These are phyloP conservation scores for Leptinotarsa tumamoca DNA, from an alignment of 2,888 invertebrate genomes.

Conservation along the genomic window DNA sequence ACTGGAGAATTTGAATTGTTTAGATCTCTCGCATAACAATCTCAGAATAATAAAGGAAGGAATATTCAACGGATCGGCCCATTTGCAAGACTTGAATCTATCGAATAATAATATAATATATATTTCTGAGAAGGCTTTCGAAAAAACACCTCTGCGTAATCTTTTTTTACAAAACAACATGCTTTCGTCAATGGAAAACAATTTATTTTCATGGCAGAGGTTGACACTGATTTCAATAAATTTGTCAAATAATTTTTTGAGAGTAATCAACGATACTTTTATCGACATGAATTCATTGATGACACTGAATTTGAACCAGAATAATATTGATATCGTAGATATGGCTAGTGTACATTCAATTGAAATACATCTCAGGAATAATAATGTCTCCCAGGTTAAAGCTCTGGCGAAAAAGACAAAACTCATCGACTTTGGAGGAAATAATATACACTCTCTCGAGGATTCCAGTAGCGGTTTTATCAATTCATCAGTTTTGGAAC, in stretches of 20 bases:
- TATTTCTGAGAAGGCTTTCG: conserved; percentile 4
- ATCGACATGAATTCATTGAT: background rate
- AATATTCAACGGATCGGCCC: conserved; percentile 3
- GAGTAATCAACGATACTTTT: conserved; percentile 5
- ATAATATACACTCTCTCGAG: background rate
- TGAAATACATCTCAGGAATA: conserved; percentile 1
- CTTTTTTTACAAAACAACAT: conserved; percentile 10
- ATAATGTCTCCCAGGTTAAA: background rate
- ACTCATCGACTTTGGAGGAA: background rate
- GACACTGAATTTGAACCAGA: conserved; percentile 1
- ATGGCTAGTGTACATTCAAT: background rate
- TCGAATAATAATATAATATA: conserved; percentile 16
- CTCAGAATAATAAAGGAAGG: background rate
- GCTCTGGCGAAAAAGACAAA: background rate
- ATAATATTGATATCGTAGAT: background rate
- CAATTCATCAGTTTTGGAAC: conserved; percentile 10
- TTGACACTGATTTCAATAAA: background rate
- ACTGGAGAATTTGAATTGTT: conserved; percentile 10
- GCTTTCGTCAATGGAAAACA: background rate
- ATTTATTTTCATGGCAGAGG: background rate
- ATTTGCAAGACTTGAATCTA: conserved; percentile 1
- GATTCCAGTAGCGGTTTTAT: background rate
- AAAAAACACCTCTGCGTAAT: background rate
- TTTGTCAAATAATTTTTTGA: background rate
- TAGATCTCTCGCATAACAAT: conserved; percentile 18